Evolutionary conservation across 2,113 vertebrate genomes (phyloP).

Genomic region (Corydoras maculifer): DNA sequence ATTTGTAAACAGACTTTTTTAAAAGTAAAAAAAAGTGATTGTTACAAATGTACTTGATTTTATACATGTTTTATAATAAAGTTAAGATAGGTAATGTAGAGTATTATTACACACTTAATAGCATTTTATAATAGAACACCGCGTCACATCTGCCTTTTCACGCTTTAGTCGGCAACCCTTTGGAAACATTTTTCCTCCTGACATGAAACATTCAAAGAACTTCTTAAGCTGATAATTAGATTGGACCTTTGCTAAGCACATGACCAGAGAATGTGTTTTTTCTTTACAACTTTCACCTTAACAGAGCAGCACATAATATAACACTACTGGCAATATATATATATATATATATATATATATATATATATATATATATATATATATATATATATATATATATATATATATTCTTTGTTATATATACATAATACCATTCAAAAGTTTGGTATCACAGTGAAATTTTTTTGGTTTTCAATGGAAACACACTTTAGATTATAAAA

Average conservation of each 20-base stretch:
- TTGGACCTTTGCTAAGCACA: conserved; percentile 37
- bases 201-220: conserved; percentile 47
- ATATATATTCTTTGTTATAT: no score
- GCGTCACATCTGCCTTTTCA: conserved; percentile 26
- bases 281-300: conserved; percentile 2
- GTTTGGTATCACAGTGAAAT: no score
- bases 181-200: conserved; percentile 40
- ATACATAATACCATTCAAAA: no score
- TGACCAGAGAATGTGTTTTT: conserved; percentile 38
- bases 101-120: conserved; percentile 3
- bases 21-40: no score
- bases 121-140: conserved; percentile 10
- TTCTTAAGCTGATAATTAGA: conserved; percentile 47
- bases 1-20: no score
- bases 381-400: no score
- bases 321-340: neutral
- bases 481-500: no score
- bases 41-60: no score
- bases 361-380: no score
- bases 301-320: neutral
- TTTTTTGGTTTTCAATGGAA: no score
- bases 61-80: no score
- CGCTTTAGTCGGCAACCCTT: conserved; percentile 25
- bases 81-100: neutral
- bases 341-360: no score